A percentile compares a stretch with the other conserved stretches of the same genome.
Conservation (phyloP, 2,888 invertebrate genomes). For the Entomobrya multifasciata region DNA sequence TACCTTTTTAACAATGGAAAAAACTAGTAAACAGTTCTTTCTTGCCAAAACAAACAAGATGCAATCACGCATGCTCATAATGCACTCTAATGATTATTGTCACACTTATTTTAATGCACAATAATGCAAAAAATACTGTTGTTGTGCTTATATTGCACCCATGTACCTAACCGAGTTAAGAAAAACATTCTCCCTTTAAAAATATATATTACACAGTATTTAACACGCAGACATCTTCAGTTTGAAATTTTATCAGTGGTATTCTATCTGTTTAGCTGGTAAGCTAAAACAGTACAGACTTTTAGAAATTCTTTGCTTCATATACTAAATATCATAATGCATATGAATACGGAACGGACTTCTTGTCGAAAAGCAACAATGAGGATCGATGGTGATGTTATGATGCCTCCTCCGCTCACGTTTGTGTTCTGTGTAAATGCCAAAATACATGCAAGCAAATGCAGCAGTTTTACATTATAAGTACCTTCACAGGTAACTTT, state of each 20-base stretch:
- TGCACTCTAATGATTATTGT: conserved; percentile 14
- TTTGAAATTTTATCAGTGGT: background rate
- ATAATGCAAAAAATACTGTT: background rate
- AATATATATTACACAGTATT: too few relatives aligned
- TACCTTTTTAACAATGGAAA: too few relatives aligned
- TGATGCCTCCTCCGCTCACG: background rate
- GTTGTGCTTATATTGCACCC: background rate
- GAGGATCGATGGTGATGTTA: background rate
- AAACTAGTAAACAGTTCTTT: too few relatives aligned
- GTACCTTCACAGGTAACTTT: conserved; percentile 1
- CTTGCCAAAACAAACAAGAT: too few relatives aligned
- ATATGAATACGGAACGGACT: too few relatives aligned
- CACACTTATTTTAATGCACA: conserved; percentile 53
- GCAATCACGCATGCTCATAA: too few relatives aligned
- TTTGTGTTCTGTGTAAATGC: background rate
- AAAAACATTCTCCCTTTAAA: too few relatives aligned
- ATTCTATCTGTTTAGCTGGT: background rate
- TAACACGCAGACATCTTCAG: background rate
- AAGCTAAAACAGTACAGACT: background rate
- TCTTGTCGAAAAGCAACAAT: conserved; percentile 13
- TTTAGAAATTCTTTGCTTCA: background rate
- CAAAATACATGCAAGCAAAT: too few relatives aligned
- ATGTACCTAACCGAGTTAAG: background rate
- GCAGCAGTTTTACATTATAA: conserved; percentile 13
- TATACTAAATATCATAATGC: too few relatives aligned